A percentile compares a stretch with the other conserved stretches of the same genome.
These are phyloP conservation scores for Thaleichthys pacificus DNA, from an alignment of 2,797 vertebrate genomes.

Conservation along the genomic window DNA sequence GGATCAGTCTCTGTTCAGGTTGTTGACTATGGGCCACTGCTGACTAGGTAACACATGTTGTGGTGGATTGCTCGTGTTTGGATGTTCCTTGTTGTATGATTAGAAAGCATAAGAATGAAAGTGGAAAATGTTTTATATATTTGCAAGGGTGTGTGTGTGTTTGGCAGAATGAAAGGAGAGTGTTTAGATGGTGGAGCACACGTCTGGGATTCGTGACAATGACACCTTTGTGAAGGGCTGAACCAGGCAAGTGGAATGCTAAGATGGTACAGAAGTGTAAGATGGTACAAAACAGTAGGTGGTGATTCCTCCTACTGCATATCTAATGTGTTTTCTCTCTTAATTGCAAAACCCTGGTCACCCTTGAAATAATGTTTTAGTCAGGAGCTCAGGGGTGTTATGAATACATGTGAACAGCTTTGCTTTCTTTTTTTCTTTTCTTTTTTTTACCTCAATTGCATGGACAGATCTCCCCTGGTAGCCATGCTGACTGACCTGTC, in stretches of 20 bases:
- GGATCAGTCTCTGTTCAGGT: not conserved
- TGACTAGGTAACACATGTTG: not conserved
- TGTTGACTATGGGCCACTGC: not conserved
- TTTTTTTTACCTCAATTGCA: constrained; percentile 6
- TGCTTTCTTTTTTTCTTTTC: constrained; percentile 16
- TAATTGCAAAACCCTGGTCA: constrained; percentile 18
- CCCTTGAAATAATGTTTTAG: constrained; percentile 17
- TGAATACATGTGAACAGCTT: constrained; percentile 1
- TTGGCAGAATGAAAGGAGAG: constrained; percentile 36
- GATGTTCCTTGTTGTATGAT: not conserved
- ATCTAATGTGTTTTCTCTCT: constrained; percentile 21
- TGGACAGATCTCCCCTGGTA: constrained; percentile 19
- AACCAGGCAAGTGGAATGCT: constrained; percentile 30
- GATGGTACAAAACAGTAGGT: not conserved
- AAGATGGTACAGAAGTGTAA: not conserved
- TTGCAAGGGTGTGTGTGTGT: constrained; percentile 37
- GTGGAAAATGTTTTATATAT: constrained; percentile 32
- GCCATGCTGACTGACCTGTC: constrained; percentile 43
- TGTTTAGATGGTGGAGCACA: constrained; percentile 49
- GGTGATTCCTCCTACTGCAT: not conserved
- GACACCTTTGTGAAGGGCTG: constrained; percentile 32
- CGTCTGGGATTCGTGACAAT: constrained; percentile 38
- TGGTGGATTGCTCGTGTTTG: too few species aligned
- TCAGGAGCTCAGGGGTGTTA: not conserved
- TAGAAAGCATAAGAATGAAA: not conserved